A percentile compares a stretch with the other conserved stretches of the same genome.
Evolutionary conservation across 2,113 vertebrate genomes (phyloP).

Genomic region (Dasyprocta punctata): DNA sequence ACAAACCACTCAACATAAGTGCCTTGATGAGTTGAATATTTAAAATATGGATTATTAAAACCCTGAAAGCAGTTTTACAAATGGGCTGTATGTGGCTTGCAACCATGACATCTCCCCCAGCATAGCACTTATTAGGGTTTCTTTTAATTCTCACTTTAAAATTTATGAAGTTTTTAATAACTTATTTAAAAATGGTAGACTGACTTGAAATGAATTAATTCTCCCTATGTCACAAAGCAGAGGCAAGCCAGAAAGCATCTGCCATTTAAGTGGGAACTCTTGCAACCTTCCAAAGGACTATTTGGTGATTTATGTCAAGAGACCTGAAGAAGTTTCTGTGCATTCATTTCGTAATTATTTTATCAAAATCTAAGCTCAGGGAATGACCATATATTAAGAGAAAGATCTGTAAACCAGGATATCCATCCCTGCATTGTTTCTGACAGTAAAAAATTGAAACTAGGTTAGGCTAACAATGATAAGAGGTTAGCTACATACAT

Average conservation of each 20-base stretch:
- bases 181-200: not conserved
- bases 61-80: not conserved
- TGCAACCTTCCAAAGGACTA: not conserved
- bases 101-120: not conserved
- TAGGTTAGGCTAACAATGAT: not conserved
- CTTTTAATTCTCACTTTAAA: conserved; percentile 28
- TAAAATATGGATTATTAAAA: not conserved
- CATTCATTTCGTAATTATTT: not conserved
- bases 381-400: not conserved
- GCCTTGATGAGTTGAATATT: not conserved
- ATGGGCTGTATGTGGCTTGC: not conserved
- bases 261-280: not conserved
- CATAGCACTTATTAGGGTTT: not conserved
- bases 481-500: conserved; percentile 7
- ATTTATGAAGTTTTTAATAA: not conserved
- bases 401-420: not conserved
- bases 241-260: not conserved
- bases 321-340: not conserved
- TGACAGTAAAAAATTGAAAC: conserved; percentile 32
- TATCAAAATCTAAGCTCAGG: not conserved
- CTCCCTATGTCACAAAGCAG: not conserved
- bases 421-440: not conserved
- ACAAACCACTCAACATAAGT: not conserved
- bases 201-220: conserved; percentile 4
- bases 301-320: not conserved